phyloP scores from a whole-genome alignment of 2,113 vertebrate genomes.

The Megalops atlanticus region DNA sequence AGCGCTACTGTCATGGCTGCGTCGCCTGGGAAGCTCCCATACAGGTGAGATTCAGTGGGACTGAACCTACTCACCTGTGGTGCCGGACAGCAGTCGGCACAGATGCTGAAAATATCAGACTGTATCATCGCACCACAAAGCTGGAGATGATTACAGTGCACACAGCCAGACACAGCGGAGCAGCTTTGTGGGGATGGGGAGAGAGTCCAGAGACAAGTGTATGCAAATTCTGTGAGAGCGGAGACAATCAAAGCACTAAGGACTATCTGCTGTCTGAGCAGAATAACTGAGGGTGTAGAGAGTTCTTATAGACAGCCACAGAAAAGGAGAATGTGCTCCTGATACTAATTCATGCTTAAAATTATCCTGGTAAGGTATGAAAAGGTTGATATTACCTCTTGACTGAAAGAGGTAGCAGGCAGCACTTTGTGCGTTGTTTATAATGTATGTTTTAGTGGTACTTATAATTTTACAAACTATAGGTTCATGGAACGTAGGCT shows the following conservation, averaged over 20 bases:
- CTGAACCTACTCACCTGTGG: neutral
- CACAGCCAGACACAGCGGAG: neutral
- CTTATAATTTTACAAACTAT: too few relatives aligned
- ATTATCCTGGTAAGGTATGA: neutral
- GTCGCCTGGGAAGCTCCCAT: neutral
- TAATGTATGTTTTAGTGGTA: too few relatives aligned
- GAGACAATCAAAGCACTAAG: neutral
- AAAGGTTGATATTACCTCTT: neutral
- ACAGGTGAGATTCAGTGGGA: neutral
- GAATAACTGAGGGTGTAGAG: neutral
- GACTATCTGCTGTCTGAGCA: neutral
- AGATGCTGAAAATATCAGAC: neutral
- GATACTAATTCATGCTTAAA: neutral
- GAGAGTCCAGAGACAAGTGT: neutral
- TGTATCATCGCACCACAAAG: neutral
- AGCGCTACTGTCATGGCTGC: neutral
- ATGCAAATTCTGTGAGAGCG: neutral
- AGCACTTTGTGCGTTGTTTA: too few relatives aligned
- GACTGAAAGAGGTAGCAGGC: too few relatives aligned
- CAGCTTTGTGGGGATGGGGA: neutral
- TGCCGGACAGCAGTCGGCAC: neutral
- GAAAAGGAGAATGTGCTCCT: neutral
- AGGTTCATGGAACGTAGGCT: too few relatives aligned
- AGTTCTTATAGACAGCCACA: neutral
- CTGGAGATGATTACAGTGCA: neutral